Percentiles rank a stretch among this genome's conserved stretches.
Conservation (phyloP, 2,113 vertebrate species). For the Misgurnus anguillicaudatus region DNA sequence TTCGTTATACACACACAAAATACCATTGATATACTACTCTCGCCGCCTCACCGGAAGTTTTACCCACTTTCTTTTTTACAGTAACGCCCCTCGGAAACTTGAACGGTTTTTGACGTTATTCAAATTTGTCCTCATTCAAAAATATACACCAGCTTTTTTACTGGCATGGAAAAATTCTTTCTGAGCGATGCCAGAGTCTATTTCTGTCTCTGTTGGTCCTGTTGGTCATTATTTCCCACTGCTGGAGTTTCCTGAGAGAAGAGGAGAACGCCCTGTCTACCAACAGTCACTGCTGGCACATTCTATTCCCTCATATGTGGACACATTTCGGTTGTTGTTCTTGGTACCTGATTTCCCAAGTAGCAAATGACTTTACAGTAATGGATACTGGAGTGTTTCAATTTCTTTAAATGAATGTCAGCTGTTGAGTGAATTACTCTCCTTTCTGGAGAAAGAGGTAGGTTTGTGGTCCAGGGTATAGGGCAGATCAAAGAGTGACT, state of each 20-base stretch:
- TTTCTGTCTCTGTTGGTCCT: not conserved
- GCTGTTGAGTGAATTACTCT: not conserved
- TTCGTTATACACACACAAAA: too few species aligned
- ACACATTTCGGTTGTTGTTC: not conserved
- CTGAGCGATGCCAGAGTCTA: not conserved
- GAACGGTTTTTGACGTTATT: not conserved
- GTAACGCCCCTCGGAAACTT: too few species aligned
- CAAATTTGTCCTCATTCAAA: not conserved
- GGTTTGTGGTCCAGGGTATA: too few species aligned
- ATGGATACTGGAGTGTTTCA: not conserved
- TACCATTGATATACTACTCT: too few species aligned
- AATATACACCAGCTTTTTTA: not conserved
- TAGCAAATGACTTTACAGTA: not conserved
- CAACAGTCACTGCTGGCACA: constrained; percentile 1
- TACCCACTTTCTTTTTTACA: too few species aligned
- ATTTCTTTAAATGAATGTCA: constrained; percentile 42
- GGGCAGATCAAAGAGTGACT: too few species aligned
- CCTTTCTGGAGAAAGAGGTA: too few species aligned
- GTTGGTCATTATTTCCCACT: constrained; percentile 15
- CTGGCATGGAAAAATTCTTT: constrained; percentile 5
- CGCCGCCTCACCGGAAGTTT: too few species aligned
- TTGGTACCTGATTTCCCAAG: not conserved
- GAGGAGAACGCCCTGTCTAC: not conserved
- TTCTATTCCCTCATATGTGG: not conserved
- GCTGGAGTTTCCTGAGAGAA: not conserved